These are phyloP conservation scores for Anodontia alba DNA, from an alignment of 2,888 invertebrate genomes.

Conservation along the genomic window DNA sequence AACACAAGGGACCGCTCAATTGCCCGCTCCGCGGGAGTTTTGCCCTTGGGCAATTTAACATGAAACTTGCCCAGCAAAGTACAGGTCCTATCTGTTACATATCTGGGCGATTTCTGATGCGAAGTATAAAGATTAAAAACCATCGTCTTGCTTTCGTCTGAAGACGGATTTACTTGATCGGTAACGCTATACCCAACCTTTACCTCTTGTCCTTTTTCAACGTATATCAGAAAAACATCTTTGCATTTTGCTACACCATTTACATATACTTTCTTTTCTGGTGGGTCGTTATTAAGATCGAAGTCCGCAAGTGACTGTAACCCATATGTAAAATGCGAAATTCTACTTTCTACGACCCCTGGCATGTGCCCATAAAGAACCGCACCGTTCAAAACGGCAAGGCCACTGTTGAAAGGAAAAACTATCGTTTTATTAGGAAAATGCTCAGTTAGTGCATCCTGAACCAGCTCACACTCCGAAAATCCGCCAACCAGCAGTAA, in stretches of 20 bases:
- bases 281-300: slow-evolving; percentile 39
- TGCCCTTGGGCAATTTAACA: slow-evolving; percentile 44
- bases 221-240: slow-evolving; percentile 46
- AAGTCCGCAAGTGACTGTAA: slow-evolving; percentile 43
- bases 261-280: slow-evolving; percentile 30
- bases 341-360: slow-evolving; percentile 42
- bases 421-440: slow-evolving; percentile 17
- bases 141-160: slow-evolving; percentile 35
- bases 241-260: slow-evolving; percentile 41
- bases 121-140: slow-evolving; percentile 48
- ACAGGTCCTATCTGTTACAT: slow-evolving; percentile 49
- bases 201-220: slow-evolving; percentile 43
- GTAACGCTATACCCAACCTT: slow-evolving; percentile 28
- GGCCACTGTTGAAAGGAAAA: slow-evolving; percentile 55
- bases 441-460: slow-evolving; percentile 18
- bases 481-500: slow-evolving; percentile 44
- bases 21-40: slow-evolving; percentile 23
- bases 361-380: slow-evolving; percentile 60
- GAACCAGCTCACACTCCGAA: slow-evolving; percentile 43
- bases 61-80: slow-evolving; percentile 41
- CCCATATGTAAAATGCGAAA: slow-evolving; percentile 55
- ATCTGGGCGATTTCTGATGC: slow-evolving; percentile 31
- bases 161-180: slow-evolving; percentile 33
- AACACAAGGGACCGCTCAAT: slow-evolving; percentile 55
- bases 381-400: slow-evolving; percentile 61